Evolutionary conservation across 2,888 invertebrate genomes (phyloP), one percentile per base, ranked within the genome.

Genomic region (Eremobia ochroleuca): DNA sequence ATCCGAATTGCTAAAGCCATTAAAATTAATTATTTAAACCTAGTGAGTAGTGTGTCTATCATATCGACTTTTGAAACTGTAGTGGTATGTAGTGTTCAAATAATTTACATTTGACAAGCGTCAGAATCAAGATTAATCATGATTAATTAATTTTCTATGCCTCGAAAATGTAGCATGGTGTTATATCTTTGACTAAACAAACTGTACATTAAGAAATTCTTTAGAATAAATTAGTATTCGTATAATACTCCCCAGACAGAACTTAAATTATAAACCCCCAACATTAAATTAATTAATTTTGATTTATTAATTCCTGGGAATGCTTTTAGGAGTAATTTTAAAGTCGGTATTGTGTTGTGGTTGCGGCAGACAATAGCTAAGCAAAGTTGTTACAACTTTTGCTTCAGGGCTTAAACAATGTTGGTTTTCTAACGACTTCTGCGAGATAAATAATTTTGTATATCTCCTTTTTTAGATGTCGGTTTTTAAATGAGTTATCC

Each of bases 241-340:
- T 34, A 43, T 55, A 70, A 79, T 72, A 66, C 34, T 46, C 15
- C 28, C 21, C 28, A 61, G 46, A 73, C 43, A 52, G 3, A 77
- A 74, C 49, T 69, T 58, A 66, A 75, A 75, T 64, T 72, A 70
- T 66, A 78, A 77, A 61, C 49, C 71, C 73, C 55, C 70, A 81
- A 76, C 75, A 79, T 85, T 87, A 75, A 76, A 85, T 76, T 82
- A 89, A 87, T 87, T 81, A 85, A 80, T 84, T 83, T 88, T 84
- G 76, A 86, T 87, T 86, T 79, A 87, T 79, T 78, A 76, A 85
- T 80, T 85, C 68, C 52, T 64, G 46, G 59, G 75, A 81, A 85
- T 73, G 79, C 76, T 84, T 88, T 87, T 61, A 79, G 37, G 58
- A 79, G 76, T 83, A 73, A 84, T 84, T 88, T 78, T 64, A 76